A percentile compares a stretch with the other conserved stretches of the same genome.
These are phyloP conservation scores for Euura saliciscinereae DNA, from an alignment of 1,140 invertebrate species.

Conservation along the genomic window DNA sequence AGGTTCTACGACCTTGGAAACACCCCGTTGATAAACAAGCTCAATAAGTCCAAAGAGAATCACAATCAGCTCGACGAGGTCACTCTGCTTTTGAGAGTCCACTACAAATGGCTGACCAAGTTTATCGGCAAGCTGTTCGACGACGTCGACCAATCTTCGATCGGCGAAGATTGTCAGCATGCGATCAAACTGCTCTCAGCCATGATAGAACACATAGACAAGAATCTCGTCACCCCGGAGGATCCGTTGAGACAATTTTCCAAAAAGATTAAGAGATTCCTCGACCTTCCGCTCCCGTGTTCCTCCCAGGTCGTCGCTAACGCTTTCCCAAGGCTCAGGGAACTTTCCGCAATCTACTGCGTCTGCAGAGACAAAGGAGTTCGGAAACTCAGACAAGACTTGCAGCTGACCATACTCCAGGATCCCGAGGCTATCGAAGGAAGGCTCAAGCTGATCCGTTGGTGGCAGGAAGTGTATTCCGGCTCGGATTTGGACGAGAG, in stretches of 20 bases:
- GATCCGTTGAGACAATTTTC: conserved; percentile 46
- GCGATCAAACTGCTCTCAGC: conserved; percentile 20
- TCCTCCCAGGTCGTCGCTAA: conserved; percentile 35
- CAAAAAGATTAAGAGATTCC: conserved; percentile 38
- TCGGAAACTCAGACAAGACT: conserved; percentile 18
- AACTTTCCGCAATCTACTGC: conserved; percentile 26
- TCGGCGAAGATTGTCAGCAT: conserved; percentile 8
- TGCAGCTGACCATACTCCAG: conserved; percentile 35
- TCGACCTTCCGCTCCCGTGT: conserved; percentile 41
- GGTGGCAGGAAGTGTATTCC: conserved; percentile 31
- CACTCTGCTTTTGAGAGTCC: conserved; percentile 40
- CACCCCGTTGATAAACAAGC: conserved; percentile 29
- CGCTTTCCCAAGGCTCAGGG: conserved; percentile 23
- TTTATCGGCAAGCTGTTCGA: conserved; percentile 32
- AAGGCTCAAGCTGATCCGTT: conserved; percentile 28
- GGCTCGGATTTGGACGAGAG: conserved; percentile 2
- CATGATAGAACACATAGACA: conserved; percentile 29
- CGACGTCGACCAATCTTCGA: neutral
- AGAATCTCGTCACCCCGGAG: conserved; percentile 26
- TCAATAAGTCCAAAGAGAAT: conserved; percentile 27
- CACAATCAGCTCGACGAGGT: conserved; percentile 42
- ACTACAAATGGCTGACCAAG: conserved; percentile 54
- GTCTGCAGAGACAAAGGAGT: conserved; percentile 24
- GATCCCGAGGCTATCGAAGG: conserved; percentile 19
- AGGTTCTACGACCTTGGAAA: conserved; percentile 53